These are phyloP conservation scores for Aspidoscelis tigris DNA, from an alignment of 2,113 vertebrate genomes.

Conservation along the genomic window DNA sequence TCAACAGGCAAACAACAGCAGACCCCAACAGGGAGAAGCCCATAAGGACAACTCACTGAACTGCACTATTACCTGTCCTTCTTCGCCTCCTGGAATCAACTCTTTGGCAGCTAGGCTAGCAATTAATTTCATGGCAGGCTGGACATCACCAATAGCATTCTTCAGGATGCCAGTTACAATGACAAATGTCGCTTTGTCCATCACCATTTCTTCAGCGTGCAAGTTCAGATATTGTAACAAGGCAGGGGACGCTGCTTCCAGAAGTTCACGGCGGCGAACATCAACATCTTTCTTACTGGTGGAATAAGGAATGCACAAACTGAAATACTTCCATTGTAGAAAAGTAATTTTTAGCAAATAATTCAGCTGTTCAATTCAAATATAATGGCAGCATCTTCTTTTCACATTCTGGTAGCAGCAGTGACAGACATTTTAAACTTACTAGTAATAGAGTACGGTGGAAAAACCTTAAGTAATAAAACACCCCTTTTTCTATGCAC, in stretches of 20 bases:
- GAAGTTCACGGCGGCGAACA: conserved; percentile 82
- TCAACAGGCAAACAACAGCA: background rate
- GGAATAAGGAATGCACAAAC: conserved; percentile 6
- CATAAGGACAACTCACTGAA: accelerated
- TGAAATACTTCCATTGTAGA: background rate
- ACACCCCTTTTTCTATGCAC: too few species aligned
- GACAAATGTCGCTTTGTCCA: conserved; percentile 85
- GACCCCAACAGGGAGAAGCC: background rate
- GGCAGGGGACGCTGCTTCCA: conserved; percentile 86
- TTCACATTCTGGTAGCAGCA: too few species aligned
- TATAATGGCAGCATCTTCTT: background rate
- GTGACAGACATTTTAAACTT: background rate
- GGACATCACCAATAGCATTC: conserved; percentile 81
- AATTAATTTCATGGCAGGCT: conserved; percentile 86
- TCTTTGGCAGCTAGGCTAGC: conserved; percentile 84
- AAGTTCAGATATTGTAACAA: conserved; percentile 83
- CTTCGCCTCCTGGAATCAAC: conserved; percentile 83
- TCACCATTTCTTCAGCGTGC: conserved; percentile 81
- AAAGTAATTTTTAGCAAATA: background rate
- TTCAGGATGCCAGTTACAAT: conserved; percentile 85
- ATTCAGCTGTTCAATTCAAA: background rate
- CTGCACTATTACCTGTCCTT: conserved; percentile 75
- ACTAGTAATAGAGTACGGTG: too few species aligned
- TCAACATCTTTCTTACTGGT: conserved; percentile 89
- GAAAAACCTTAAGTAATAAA: too few species aligned